Evolutionary conservation across 2,797 vertebrate genomes (phyloP), one percentile per base, ranked within the genome.

Genomic region (Eulemur albifrons): DNA sequence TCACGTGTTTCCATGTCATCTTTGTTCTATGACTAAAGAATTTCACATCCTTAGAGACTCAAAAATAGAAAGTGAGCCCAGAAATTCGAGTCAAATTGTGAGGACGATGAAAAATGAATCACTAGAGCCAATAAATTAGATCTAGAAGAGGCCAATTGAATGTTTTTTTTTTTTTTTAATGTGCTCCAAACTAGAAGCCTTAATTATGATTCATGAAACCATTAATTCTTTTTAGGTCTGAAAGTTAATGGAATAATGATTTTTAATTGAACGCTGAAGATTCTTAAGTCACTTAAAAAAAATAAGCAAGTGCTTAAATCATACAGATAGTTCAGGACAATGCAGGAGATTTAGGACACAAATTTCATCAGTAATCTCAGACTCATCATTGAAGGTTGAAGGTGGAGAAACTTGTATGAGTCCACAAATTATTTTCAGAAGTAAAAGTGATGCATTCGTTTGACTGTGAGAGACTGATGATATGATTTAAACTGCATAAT

Each of bases 241-340:
- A 97, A 95, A 98, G 97, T 97, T 98, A 98, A 98, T 98, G 97
- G 97, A 98, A 98, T 98, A 98, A 98, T 98, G 98, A 98, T 98
- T 98, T 98, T 98, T 98, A 98, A 98, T 98, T 90, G 38, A 96
- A 95, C 35, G 76, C 92, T 97, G 92, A 98, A 98, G 96, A 97
- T 97, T 97, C 85, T 94, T 98, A 97, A 98, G 97, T 96, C 91
- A 92, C 82, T 98, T 97, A 89, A 98, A 98, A 98, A 98, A 98
- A 98, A 97, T 80, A 89, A 97, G 59, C 81, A 97, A 93, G 96
- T 92, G 84, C 91, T 72, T 95, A 96, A 91, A 97, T 98, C 97
- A 97, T 82, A 95, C 63, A 97, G 94, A 95, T 91, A 88, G 89
- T 82, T 95, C 23, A n/a, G 45, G 21, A 69, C 96, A 96, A 97